Percentiles rank a stretch among this genome's conserved stretches.
Evolutionary conservation across 2,888 invertebrate genomes (phyloP).

Genomic region (Erebia epiphron): DNA sequence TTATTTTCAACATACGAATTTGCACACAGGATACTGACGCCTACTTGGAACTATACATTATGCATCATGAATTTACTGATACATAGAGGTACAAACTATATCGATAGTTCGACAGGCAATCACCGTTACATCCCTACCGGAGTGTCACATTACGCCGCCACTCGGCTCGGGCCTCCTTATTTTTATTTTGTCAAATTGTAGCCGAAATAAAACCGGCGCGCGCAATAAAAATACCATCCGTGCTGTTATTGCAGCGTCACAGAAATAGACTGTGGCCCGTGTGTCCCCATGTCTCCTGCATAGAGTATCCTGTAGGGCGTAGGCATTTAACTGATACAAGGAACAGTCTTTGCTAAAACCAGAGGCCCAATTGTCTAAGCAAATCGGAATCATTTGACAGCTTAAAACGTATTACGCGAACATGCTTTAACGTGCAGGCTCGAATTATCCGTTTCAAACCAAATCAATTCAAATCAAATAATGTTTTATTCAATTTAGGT

Average conservation of each 20-base stretch:
- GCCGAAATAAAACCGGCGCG: conserved; percentile 79
- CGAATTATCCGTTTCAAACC: too few species aligned
- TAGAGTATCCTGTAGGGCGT: conserved; percentile 24
- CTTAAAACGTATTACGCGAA: too few species aligned
- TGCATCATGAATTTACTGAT: not conserved
- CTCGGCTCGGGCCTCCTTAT: conserved; percentile 70
- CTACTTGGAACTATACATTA: not conserved
- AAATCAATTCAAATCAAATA: too few species aligned
- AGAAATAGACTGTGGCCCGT: conserved; percentile 63
- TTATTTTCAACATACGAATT: too few species aligned
- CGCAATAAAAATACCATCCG: conserved; percentile 80
- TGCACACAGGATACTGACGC: too few species aligned
- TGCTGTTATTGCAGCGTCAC: conserved; percentile 76
- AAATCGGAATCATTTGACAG: too few species aligned
- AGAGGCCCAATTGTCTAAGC: too few species aligned
- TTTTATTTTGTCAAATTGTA: conserved; percentile 83
- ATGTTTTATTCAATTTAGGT: too few species aligned
- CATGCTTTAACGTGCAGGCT: too few species aligned
- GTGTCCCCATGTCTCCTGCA: conserved; percentile 46
- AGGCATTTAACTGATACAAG: conserved; percentile 20
- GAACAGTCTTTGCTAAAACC: too few species aligned
- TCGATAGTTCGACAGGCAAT: conserved; percentile 21
- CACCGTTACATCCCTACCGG: conserved; percentile 39
- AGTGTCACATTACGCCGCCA: conserved; percentile 56
- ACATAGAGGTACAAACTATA: conserved; percentile 2